Conservation (phyloP, 2,797 vertebrate species). For the Malacoraja senta region DNA sequence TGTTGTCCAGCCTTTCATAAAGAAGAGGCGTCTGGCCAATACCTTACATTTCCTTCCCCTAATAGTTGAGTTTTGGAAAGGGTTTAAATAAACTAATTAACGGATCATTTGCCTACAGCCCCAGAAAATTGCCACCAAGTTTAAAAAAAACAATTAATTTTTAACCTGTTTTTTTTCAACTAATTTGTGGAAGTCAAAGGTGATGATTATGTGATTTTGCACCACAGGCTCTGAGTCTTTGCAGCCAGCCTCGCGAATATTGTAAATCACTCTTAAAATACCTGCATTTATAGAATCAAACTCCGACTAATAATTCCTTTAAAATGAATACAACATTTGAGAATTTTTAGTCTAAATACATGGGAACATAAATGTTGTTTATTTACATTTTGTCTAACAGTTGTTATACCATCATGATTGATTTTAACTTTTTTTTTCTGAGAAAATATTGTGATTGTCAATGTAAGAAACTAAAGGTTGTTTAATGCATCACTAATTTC, state of each 20-base stretch:
- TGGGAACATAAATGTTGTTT: not conserved
- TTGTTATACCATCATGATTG: not conserved
- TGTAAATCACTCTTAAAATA: not conserved
- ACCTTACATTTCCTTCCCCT: not conserved
- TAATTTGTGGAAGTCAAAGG: not conserved
- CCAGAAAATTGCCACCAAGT: not conserved
- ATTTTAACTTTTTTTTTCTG: not conserved
- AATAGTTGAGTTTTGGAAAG: not conserved
- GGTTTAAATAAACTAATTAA: not conserved
- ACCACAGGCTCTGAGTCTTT: too few relatives aligned
- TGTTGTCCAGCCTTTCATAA: not conserved
- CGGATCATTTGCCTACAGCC: not conserved
- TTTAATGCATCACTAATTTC: slow-evolving; percentile 53
- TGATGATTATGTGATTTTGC: not conserved
- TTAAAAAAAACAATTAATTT: not conserved
- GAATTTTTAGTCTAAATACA: not conserved
- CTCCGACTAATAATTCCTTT: not conserved
- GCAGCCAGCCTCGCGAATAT: not conserved
- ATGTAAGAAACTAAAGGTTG: slow-evolving; percentile 51
- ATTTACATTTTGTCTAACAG: not conserved
- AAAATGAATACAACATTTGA: not conserved
- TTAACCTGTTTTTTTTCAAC: not conserved
- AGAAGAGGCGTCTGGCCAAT: not conserved
- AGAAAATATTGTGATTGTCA: slow-evolving; percentile 43
- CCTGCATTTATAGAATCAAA: not conserved